Conservation (phyloP, 2,888 invertebrate genomes). For the Lysandra coridon region DNA sequence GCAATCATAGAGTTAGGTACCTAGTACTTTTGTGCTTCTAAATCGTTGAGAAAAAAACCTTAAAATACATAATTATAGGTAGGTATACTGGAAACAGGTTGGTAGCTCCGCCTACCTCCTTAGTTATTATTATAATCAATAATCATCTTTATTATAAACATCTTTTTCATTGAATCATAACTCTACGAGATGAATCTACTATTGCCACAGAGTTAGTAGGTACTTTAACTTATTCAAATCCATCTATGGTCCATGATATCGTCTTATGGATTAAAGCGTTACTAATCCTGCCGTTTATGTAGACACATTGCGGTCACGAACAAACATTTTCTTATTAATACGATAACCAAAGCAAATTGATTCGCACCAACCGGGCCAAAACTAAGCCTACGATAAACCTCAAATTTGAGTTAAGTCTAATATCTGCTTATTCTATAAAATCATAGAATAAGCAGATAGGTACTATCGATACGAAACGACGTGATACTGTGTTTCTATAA, state of each 20-base stretch:
- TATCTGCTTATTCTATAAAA: not conserved
- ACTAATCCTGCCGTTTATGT: conserved; percentile 48
- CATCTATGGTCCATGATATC: not conserved
- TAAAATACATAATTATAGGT: too few relatives aligned
- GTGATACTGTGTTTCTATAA: too few relatives aligned
- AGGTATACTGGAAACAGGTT: too few relatives aligned
- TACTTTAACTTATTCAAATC: not conserved
- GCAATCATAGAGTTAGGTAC: not conserved
- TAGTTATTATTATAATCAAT: too few relatives aligned
- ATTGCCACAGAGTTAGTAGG: not conserved
- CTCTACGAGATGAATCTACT: not conserved
- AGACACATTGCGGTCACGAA: conserved; percentile 51
- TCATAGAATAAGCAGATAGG: too few relatives aligned
- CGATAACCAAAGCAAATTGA: conserved; percentile 53
- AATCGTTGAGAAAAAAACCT: too few relatives aligned
- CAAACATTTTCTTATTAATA: conserved; percentile 62
- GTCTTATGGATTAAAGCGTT: conserved; percentile 28
- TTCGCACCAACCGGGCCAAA: not conserved
- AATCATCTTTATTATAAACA: too few relatives aligned
- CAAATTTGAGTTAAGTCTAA: too few relatives aligned
- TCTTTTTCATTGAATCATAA: not conserved
- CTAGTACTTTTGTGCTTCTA: too few relatives aligned
- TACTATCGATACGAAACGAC: too few relatives aligned
- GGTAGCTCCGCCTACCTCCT: too few relatives aligned
- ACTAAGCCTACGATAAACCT: not conserved